Conservation (phyloP, 2,888 invertebrate species). For the Ophioninae sp. region DNA sequence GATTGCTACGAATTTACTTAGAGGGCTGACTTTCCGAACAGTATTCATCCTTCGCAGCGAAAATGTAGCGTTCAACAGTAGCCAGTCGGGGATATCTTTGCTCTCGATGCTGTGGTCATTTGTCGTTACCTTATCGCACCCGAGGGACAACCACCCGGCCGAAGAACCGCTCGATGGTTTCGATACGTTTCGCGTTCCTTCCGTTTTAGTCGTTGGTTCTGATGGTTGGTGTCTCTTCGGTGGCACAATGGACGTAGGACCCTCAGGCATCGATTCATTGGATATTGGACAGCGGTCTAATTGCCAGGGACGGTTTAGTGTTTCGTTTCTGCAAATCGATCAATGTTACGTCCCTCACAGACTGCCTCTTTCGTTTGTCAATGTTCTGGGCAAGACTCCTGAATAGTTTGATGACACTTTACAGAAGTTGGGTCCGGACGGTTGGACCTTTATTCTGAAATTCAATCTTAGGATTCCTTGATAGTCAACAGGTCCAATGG, state of each 20-base stretch:
- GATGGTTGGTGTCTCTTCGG: constrained; percentile 16
- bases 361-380: constrained; percentile 37
- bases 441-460: neutral
- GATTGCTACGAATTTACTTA: constrained; percentile 81
- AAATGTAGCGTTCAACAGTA: constrained; percentile 15
- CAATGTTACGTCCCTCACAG: constrained; percentile 19
- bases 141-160: constrained; percentile 71
- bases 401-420: constrained; percentile 12
- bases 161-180: constrained; percentile 46
- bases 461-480: constrained; percentile 8
- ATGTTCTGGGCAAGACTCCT: constrained; percentile 33
- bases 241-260: constrained; percentile 24
- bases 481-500: constrained; percentile 1
- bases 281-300: constrained; percentile 53
- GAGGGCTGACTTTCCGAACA: constrained; percentile 77
- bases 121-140: constrained; percentile 80
- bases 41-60: constrained; percentile 69
- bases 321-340: constrained; percentile 46
- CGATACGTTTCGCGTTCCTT: constrained; percentile 57
- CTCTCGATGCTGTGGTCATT: constrained; percentile 76
- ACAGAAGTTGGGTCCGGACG: neutral
- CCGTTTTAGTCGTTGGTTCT: constrained; percentile 17
- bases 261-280: constrained; percentile 46
- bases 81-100: constrained; percentile 53
- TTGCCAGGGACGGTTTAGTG: constrained; percentile 60